Percentiles rank a stretch among this genome's conserved stretches.
These are phyloP conservation scores for Liolophura sinensis DNA, from an alignment of 1,140 invertebrate genomes.

Conservation along the genomic window DNA sequence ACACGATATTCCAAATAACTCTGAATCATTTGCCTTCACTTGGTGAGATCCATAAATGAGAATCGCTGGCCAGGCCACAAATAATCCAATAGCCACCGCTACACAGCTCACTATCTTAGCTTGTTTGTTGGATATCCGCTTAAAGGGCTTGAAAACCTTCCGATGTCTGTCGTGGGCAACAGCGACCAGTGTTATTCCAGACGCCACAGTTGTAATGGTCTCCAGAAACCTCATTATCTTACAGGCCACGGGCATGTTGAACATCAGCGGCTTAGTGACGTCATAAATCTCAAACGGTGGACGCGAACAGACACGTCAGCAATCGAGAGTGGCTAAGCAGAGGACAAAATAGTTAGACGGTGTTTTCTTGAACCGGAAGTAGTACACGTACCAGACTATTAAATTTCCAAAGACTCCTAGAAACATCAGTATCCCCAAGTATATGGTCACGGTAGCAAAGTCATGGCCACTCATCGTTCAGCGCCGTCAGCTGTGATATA, in stretches of 20 bases:
- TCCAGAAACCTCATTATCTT: conserved; percentile 33
- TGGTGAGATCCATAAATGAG: neutral
- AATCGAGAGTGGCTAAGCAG: conserved; percentile 3
- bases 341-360: conserved; percentile 9
- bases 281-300: conserved; percentile 40
- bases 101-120: conserved; percentile 11
- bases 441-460: neutral
- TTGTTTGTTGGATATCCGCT: conserved; percentile 11
- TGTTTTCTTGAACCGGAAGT: conserved; percentile 20
- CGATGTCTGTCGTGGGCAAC: conserved; percentile 41
- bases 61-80: neutral
- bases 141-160: conserved; percentile 31
- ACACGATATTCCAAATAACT: too few relatives aligned
- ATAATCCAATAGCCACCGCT: neutral
- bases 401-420: conserved; percentile 36
- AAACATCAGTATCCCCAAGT: conserved; percentile 15
- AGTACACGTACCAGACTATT: conserved; percentile 37
- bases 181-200: conserved; percentile 37
- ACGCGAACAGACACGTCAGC: neutral
- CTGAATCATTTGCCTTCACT: too few relatives aligned
- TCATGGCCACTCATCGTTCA: neutral
- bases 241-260: conserved; percentile 25
- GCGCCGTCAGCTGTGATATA: neutral
- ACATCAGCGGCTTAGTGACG: conserved; percentile 32
- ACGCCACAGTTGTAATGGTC: conserved; percentile 26